Evolutionary conservation across 1,140 invertebrate genomes (phyloP).

Genomic region (Aphelenchoides besseyi): DNA sequence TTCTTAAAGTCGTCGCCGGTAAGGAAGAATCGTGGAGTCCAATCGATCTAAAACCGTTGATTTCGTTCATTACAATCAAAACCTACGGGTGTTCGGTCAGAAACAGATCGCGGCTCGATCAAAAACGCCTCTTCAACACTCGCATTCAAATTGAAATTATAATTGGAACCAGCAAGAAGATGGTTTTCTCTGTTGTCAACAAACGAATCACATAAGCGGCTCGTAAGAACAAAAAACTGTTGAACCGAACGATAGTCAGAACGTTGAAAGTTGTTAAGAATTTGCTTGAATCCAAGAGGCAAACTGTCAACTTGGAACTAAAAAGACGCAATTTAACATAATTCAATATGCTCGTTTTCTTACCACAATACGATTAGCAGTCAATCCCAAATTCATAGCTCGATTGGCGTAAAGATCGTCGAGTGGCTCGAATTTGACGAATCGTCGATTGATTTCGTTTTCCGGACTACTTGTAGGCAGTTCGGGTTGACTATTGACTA

Average conservation of each 20-base stretch:
- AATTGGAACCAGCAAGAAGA: neutral
- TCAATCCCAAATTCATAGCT: neutral
- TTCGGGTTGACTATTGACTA: neutral
- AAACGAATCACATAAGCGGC: neutral
- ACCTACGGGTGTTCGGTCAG: neutral
- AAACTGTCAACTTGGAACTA: constrained; percentile 3
- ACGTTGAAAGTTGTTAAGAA: neutral
- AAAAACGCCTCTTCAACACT: constrained; percentile 11
- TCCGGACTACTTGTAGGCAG: constrained; percentile 6
- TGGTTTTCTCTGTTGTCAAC: constrained; percentile 1
- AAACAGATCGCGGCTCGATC: neutral
- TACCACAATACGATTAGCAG: neutral
- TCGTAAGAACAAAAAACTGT: constrained; percentile 1
- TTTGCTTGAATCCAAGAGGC: constrained; percentile 6
- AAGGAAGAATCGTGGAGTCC: constrained; percentile 12
- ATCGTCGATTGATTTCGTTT: neutral
- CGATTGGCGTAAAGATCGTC: neutral
- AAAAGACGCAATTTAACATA: neutral
- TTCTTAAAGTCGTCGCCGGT: constrained; percentile 8
- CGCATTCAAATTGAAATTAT: constrained; percentile 12
- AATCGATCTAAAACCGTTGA: constrained; percentile 4
- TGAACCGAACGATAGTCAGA: neutral
- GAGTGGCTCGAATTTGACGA: neutral
- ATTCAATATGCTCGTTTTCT: neutral
- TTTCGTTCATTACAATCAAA: neutral